These are phyloP conservation scores for Dorcus parallelipipedus DNA, from an alignment of 2,888 invertebrate species.

Conservation along the genomic window DNA sequence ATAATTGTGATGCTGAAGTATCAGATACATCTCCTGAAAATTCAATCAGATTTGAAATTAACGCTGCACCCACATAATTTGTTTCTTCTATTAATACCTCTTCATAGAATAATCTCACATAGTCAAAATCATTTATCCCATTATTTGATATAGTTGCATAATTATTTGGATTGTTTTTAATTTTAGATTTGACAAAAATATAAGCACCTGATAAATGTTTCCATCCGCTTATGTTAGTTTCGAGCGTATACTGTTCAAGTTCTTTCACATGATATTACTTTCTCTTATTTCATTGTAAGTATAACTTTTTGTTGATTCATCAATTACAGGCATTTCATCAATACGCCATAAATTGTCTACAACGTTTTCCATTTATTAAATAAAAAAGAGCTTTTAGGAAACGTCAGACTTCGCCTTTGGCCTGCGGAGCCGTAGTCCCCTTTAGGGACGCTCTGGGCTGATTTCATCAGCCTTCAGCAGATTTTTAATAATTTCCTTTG, in stretches of 20 bases:
- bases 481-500: conserved; percentile 10
- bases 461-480: conserved; percentile 8
- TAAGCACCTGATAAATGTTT: conserved; percentile 12
- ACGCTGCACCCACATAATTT: conserved; percentile 5
- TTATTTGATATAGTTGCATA: conserved; percentile 15
- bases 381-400: too few species aligned
- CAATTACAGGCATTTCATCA: not conserved
- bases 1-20: conserved; percentile 9
- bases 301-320: conserved; percentile 13
- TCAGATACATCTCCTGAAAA: conserved; percentile 6
- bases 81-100: conserved; percentile 15
- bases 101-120: conserved; percentile 10
- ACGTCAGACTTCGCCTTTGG: not conserved
- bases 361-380: too few species aligned
- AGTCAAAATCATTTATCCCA: conserved; percentile 18
- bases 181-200: conserved; percentile 3
- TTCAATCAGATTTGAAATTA: conserved; percentile 11
- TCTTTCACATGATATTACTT: conserved; percentile 12
- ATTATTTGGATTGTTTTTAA: conserved; percentile 11
- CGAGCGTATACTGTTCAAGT: conserved; percentile 4
- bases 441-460: too few species aligned
- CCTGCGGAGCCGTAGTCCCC: too few species aligned
- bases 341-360: too few species aligned
- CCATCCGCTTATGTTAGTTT: conserved; percentile 1
- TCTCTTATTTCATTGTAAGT: conserved; percentile 14